Evolutionary conservation across 2,113 vertebrate species (phyloP), one percentile per base, ranked within the genome.

Genomic region (Aptenodytes forsteri): DNA sequence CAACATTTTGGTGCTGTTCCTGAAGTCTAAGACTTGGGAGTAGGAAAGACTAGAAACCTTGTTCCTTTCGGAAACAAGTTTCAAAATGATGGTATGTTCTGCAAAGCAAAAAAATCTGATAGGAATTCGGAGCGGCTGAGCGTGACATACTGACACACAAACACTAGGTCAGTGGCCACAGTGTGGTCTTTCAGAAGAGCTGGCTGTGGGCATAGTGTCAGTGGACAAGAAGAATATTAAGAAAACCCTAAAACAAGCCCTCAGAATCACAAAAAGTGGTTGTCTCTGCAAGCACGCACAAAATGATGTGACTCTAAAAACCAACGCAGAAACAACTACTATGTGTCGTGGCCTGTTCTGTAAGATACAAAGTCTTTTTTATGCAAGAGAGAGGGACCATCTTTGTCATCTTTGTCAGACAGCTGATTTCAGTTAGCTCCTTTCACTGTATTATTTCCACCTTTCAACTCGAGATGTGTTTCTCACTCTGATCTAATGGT

Each of bases 281-380:
- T 87, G 32, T 38, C 47, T 73, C 47, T 77, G 54, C 27, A 69
- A 77, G 58, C n/a, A 72, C 47, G 7, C 42, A 55, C 13, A 52
- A 77, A 93, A 55, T 44, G 1, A 32, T 42, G 25, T 21, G 38
- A 77, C 16, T 67, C 66, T 73, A 3, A 86, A 91, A 89, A 55
- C 9, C 13, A 22, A 38, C 1, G 3, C n/a, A 59, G 13, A 64
- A 89, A 55, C 8, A 56, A 55, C 25, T 25, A 9, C 11, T 49
- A 4, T 6, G 5, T 67, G 14, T 47, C 0, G 0, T 36, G 25
- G 23, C 18, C 16, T 34, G 16, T 70, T 89, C n/a, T 52, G 16
- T 47, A 22, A 80, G 29, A 46, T 1, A 38, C 14, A 67, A 71
- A 55, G 16, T 23, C 3, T 18, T 86, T 86, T 67, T 83, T 23